Conservation (phyloP, 2,113 vertebrate genomes). For the Lanius collurio region DNA sequence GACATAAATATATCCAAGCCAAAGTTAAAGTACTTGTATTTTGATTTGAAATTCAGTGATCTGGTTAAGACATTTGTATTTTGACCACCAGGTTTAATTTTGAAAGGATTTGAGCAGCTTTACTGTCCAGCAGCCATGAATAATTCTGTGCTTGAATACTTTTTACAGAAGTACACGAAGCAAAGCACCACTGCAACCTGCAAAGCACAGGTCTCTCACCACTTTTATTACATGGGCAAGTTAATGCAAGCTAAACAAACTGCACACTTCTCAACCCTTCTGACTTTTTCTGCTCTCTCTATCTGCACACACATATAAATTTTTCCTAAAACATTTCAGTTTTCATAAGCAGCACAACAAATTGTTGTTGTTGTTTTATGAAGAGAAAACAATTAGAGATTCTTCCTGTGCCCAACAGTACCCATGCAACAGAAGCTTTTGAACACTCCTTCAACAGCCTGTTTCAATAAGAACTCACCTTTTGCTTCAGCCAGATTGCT, state of each 20-base stretch:
- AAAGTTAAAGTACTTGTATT: neutral
- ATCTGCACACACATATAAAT: accelerated
- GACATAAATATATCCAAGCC: neutral
- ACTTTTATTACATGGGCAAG: neutral
- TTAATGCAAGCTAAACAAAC: neutral
- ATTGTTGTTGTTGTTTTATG: neutral
- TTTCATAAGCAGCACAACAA: neutral
- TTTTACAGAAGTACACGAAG: neutral
- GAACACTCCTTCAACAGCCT: neutral
- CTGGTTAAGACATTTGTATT: constrained; percentile 10
- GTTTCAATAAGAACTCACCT: neutral
- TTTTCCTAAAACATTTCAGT: neutral
- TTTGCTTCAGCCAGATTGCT: neutral
- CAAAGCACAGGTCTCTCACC: neutral
- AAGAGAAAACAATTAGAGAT: neutral
- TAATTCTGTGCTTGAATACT: neutral
- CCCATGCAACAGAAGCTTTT: neutral
- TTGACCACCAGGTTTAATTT: constrained; percentile 19
- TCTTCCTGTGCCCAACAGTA: neutral
- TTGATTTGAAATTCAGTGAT: neutral
- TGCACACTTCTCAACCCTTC: neutral
- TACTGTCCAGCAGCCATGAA: constrained; percentile 1
- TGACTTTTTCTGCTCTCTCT: neutral
- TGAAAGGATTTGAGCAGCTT: constrained; percentile 24
- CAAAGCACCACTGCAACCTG: neutral